Evolutionary conservation across 2,888 invertebrate genomes (phyloP), one percentile per base, ranked within the genome.

Genomic region (Thysanoteuthis rhombus): DNA sequence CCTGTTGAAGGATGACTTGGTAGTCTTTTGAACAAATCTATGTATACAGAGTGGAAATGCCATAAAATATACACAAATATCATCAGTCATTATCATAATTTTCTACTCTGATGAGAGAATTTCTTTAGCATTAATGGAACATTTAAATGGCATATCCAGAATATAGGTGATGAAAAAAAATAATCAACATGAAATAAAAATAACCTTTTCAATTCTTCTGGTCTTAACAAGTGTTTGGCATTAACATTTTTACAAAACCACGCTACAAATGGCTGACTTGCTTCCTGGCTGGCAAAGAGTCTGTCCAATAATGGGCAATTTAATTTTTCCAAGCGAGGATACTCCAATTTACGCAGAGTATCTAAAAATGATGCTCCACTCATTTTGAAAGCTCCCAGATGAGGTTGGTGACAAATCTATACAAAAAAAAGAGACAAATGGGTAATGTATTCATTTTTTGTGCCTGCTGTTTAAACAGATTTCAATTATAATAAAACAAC

Each of bases 241-340:
- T 94, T 95, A 22, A 96, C 94, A 94, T 95, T 95, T 92, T 94
- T 94, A 94, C 96, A 96, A 93, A 96, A 96, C 96, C 96, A 96
- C 28, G 95, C 94, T 22, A 96, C 93, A 94, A 96, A 95, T 12
- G 96, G 95, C 19, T 94, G 58, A n/a, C 95, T 94, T 1, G 95
- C 94, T 19, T 95, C 95, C 94, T 75, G 93, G 45, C 95, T 94
- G 94, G 96, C 96, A 95, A 96, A 96, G 94, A 96, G 95, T 96
- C 96, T 96, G 91, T 96, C 96, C 58, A 96, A 94, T 39, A 94
- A 94, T 91, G 95, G 95, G 1, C 95, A 95, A 94, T 96, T 96
- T 39, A 96, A 94, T 19, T 94, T 93, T 5, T 95, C 95, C 19
- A 95, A 95, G 39, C 95, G 95, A 4, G 96, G 96, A 94, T 96